Conservation (phyloP, 2,888 invertebrate genomes). For the Yponomeuta sedellus region DNA sequence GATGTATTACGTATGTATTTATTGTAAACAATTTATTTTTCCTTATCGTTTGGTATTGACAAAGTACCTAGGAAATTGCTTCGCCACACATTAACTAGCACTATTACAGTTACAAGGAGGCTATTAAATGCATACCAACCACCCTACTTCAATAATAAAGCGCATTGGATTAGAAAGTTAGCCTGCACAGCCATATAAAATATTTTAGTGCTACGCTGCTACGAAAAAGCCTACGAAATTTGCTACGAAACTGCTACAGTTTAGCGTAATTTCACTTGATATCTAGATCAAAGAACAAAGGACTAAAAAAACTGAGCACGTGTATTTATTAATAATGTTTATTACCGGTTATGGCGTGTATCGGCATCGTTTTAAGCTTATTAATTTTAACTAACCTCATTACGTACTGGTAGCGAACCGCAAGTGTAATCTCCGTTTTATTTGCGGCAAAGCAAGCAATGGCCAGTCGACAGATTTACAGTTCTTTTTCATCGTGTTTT, state of each 20-base stretch:
- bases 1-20: neutral
- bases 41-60: neutral
- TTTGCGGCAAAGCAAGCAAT: conserved; percentile 51
- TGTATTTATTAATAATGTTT: neutral
- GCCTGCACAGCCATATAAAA: neutral
- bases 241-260: neutral
- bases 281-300: neutral
- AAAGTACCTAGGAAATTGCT: neutral
- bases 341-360: too few species aligned
- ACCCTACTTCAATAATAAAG: too few species aligned
- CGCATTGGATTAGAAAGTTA: neutral
- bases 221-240: neutral
- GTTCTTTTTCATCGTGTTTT: conserved; percentile 41
- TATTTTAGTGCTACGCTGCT: neutral
- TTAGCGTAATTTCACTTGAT: neutral
- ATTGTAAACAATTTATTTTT: neutral
- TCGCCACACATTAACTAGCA: neutral
- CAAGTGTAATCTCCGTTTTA: conserved; percentile 35
- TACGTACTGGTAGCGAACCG: neutral
- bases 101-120: too few species aligned
- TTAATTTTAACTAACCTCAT: conserved; percentile 3
- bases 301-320: neutral
- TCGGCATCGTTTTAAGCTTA: neutral
- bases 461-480: conserved; percentile 58
- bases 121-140: too few species aligned